phyloP scores from a whole-genome alignment of 1,140 invertebrate species.

The Dreissena rostriformis region DNA sequence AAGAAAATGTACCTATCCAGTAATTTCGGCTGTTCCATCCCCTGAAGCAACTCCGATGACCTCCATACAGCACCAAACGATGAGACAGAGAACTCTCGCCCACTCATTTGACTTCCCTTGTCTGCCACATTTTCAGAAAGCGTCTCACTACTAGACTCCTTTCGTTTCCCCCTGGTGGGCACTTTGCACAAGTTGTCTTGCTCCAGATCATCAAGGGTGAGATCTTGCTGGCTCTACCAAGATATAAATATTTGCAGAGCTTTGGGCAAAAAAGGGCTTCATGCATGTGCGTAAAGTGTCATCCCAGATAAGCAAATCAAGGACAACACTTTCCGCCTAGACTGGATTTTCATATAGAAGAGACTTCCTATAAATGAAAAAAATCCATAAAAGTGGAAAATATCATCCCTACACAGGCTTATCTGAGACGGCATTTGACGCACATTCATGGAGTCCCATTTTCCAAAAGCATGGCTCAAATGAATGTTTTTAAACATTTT shows the following conservation, averaged over 20 bases:
- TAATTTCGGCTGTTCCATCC: constrained; percentile 45
- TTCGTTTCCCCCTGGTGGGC: constrained; percentile 19
- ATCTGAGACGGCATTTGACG: no score
- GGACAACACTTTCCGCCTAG: no score
- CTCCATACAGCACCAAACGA: constrained; percentile 27
- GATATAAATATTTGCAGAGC: not conserved
- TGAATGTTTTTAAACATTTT: no score
- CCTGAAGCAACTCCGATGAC: constrained; percentile 32
- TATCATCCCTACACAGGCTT: no score
- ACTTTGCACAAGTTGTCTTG: constrained; percentile 25
- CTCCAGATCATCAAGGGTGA: constrained; percentile 50
- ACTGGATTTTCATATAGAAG: no score
- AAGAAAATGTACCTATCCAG: constrained; percentile 20
- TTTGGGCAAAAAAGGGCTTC: no score
- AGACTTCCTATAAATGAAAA: no score
- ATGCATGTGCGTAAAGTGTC: no score
- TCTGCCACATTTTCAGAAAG: not conserved
- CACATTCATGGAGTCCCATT: no score
- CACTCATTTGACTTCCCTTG: not conserved
- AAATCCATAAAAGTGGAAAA: no score
- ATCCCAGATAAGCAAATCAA: no score
- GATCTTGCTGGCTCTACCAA: constrained; percentile 49
- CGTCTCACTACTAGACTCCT: constrained; percentile 22
- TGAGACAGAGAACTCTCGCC: constrained; percentile 48
- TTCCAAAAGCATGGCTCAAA: no score